Evolutionary conservation across 2,113 vertebrate species (phyloP).

Genomic region (Cnemophilus loriae): DNA sequence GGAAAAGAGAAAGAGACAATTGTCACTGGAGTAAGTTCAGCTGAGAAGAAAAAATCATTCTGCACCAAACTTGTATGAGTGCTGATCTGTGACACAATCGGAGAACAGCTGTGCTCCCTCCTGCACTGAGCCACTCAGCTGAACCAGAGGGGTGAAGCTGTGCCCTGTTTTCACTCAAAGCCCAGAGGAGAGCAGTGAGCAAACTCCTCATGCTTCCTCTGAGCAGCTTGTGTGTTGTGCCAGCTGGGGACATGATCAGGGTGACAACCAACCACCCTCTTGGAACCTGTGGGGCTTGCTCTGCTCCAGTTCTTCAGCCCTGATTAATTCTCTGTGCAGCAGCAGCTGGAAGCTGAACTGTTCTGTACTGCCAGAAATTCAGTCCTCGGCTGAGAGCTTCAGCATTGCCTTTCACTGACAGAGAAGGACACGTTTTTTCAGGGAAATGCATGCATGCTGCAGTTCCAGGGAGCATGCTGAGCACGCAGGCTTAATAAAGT

Average conservation of each 20-base stretch:
- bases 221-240: neutral
- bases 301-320: conserved; percentile 4
- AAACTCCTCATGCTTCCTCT: neutral
- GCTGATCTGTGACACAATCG: neutral
- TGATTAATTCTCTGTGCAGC: neutral
- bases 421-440: neutral
- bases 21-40: neutral
- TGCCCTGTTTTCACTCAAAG: neutral
- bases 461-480: conserved; percentile 29
- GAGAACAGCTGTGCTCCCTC: neutral
- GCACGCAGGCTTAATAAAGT: neutral
- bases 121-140: neutral
- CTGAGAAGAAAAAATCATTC: neutral
- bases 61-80: neutral
- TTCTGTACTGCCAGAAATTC: neutral
- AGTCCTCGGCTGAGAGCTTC: neutral
- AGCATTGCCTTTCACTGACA: conserved; percentile 7
- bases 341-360: conserved; percentile 16
- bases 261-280: neutral
- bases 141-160: neutral
- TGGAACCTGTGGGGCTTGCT: neutral
- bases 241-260: neutral
- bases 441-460: neutral
- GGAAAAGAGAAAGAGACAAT: neutral
- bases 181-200: neutral